phyloP scores from a whole-genome alignment of 30 jellyfish, hydroid and myxozoan species.

The Sanderia malayensis region DNA sequence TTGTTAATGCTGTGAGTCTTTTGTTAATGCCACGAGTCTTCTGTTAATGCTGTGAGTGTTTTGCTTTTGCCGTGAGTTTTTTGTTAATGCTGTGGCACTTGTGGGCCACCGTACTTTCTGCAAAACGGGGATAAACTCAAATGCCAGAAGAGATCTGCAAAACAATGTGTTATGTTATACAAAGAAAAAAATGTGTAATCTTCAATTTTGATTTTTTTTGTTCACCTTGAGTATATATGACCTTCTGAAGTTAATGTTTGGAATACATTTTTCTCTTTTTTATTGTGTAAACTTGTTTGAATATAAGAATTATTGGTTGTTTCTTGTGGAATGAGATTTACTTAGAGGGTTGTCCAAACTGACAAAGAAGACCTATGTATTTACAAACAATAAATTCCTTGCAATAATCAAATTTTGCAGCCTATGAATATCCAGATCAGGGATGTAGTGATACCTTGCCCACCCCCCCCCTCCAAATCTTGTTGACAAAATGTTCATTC shows the following conservation, averaged over 20 bases:
- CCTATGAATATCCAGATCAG: neutral
- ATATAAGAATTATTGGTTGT: neutral
- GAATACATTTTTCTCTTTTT: neutral
- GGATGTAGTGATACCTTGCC: slow-evolving; percentile 1
- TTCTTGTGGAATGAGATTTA: neutral
- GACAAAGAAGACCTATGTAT: neutral
- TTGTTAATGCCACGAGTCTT: too few species aligned
- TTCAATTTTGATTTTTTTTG: neutral
- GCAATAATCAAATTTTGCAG: slow-evolving; percentile 2
- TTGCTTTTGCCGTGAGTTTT: too few species aligned
- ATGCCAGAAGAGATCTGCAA: slow-evolving; percentile 4
- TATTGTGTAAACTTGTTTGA: neutral
- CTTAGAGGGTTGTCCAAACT: slow-evolving; percentile 1
- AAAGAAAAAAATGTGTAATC: neutral
- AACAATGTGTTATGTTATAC: slow-evolving; percentile 1
- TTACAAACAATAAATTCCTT: neutral
- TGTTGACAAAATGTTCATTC: neutral
- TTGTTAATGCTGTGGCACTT: too few species aligned
- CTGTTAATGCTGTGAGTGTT: too few species aligned
- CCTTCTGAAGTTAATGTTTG: neutral
- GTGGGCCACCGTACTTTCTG: too few species aligned
- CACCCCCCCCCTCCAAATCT: slow-evolving; percentile 4
- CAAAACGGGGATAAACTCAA: neutral
- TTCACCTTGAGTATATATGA: slow-evolving; percentile 1
- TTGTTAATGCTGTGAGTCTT: too few species aligned